Evolutionary conservation across 2,113 vertebrate species (phyloP).

Genomic region (Otus sunia): DNA sequence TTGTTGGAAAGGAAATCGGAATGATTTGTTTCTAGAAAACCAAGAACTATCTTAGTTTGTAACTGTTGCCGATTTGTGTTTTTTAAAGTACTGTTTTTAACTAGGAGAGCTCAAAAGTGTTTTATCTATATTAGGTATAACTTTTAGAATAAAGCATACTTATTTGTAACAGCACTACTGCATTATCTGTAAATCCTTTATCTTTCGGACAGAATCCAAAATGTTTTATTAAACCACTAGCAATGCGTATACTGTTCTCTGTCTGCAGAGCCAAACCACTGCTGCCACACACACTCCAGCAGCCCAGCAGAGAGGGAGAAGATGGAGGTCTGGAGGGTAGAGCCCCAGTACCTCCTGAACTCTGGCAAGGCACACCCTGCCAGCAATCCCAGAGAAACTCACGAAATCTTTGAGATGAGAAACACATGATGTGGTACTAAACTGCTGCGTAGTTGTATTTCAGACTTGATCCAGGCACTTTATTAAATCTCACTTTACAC

Average conservation of each 20-base stretch:
- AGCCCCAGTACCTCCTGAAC: background rate
- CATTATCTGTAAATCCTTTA: background rate
- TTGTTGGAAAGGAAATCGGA: conserved; percentile 75
- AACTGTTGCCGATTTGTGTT: background rate
- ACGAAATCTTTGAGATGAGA: background rate
- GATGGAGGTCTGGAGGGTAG: background rate
- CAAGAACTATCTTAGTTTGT: conserved; percentile 11
- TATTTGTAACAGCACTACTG: background rate
- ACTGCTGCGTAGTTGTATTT: background rate
- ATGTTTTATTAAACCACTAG: background rate
- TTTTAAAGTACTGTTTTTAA: background rate
- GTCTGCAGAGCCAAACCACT: background rate
- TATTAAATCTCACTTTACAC: background rate
- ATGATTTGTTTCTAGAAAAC: conserved; percentile 64
- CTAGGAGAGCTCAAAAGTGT: background rate
- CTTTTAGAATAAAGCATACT: background rate
- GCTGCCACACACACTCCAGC: too few species aligned
- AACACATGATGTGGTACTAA: fast-evolving
- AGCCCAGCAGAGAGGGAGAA: fast-evolving
- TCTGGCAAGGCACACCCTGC: background rate
- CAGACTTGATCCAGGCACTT: background rate
- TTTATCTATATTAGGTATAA: background rate
- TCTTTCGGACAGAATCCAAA: background rate
- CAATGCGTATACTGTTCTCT: background rate
- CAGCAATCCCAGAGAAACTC: background rate